Evolutionary conservation across 2,113 vertebrate species (phyloP), one percentile per base, ranked within the genome.

Genomic region (Gobiocypris rarus): DNA sequence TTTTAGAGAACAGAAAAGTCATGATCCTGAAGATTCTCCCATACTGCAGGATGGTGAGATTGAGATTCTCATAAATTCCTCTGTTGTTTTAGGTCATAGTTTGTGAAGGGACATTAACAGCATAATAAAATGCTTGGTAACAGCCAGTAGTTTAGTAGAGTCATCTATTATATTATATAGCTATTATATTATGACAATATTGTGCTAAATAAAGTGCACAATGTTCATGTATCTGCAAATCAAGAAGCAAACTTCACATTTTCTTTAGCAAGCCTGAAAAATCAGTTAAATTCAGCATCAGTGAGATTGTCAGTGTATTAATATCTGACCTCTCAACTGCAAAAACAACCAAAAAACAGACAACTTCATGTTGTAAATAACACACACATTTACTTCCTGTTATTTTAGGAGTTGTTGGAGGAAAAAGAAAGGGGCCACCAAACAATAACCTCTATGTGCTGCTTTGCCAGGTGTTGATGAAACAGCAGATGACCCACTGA

Each of bases 401-500:
- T 22, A 1, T 28, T 56, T 19, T 9, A 50, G 19, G 38, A 38
- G 28, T 83, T 87, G 75, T 65, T 63, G 52, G 17, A 22, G 17
- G 0, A 54, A 54, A 54, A 17, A 19, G 52, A 54, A 17, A 54
- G 17, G n/a, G 52, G 83, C 84, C 67, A 28, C 22, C 6, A n/a
- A 45, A 28, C n/a, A 58, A 1, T 75, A 50, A 76, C 38, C 11
- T 82, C 26, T 75, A 19, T 74, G 24, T 84, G 48, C 58, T 65
- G 28, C 80, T 75, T 80, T 76, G 4, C 86, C 96, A 96, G 96
- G 41, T 95, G 19, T 96, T 67, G 95, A 96, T 48, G 96, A 96
- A 67, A 97, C 96, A 5, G 95, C 96, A 13, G 96, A 97, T 75
- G 96, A 97, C 85, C 95, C 96, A 31, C 95, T 96, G 87, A 95